Evolutionary conservation across 2,888 invertebrate genomes (phyloP), one percentile per base, ranked within the genome.

Genomic region (Torymus aiolomorphi): DNA sequence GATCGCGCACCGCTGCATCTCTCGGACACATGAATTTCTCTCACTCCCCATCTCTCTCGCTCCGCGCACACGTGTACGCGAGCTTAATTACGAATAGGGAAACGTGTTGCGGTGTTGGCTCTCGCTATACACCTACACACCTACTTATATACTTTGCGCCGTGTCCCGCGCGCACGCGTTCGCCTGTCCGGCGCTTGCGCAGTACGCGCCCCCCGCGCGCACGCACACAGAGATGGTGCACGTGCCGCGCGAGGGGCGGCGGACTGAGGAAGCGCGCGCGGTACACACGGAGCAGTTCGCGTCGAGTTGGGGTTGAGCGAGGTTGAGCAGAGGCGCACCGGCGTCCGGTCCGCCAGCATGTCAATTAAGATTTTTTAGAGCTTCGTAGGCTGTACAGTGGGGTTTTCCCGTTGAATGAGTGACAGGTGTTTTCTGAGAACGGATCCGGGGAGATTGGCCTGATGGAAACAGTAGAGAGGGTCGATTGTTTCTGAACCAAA

Each of bases 81-180:
- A 20, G 42, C n/a, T n/a, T 42, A 42, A 42, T 42, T 42, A 8
- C 42, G 8, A 8, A 42, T 42, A 42, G 42, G 52, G 12, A 52
- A 52, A 62, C 62, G 62, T 72, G 72, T 72, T 72, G 72, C 72
- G 13, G 52, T 42, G 42, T 42, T 42, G 42, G 31, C 57, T 16
- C 14, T 20, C 52, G n/a, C 16, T 18, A 18, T 42, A 8, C 42
- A 42, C 42, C 42, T 42, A 42, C 42, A 42, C 8, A 24, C 54
- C 10, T n/a, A 31, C 12, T 2, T 16, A 24, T 16, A 24, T 52
- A 69, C 24, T n/a, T 42, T 24, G 13, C 11, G 20, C 0, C 24
- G 18, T 57, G 42, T 16, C 11, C 18, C 18, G 12, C 31, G 24
- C 63, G 54, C 51, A 62, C 49, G 31, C 42, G n/a, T 10, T 62